Percentiles rank a stretch among this genome's conserved stretches.
Conservation (phyloP, 2,888 invertebrate species). For the Ormyrus thymus region DNA sequence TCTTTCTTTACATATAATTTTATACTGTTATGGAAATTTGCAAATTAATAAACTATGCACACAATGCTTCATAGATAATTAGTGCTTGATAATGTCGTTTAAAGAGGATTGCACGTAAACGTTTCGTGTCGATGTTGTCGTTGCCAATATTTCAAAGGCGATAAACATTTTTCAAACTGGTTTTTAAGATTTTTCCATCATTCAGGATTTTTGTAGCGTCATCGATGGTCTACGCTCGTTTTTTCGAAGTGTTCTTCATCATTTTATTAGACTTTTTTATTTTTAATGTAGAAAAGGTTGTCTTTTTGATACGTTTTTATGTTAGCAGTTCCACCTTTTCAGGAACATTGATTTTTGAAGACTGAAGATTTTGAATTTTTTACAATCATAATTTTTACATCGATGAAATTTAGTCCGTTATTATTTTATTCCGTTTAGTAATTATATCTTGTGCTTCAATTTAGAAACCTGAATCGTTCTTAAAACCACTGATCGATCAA, state of each 20-base stretch:
- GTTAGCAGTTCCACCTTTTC: slow-evolving; percentile 35
- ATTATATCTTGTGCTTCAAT: slow-evolving; percentile 39
- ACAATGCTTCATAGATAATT: slow-evolving; percentile 23
- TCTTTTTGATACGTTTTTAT: slow-evolving; percentile 29
- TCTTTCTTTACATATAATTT: slow-evolving; percentile 4
- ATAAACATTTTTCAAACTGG: background rate
- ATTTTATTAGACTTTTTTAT: slow-evolving; percentile 23
- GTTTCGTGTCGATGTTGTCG: slow-evolving; percentile 39
- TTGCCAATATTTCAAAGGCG: slow-evolving; percentile 4
- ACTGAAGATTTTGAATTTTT: slow-evolving; percentile 34
- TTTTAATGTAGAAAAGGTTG: background rate
- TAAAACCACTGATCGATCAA: slow-evolving; percentile 95
- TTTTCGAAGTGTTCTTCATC: slow-evolving; percentile 10
- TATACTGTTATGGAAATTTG: background rate
- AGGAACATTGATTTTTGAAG: slow-evolving; percentile 38
- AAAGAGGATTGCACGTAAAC: background rate
- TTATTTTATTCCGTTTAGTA: background rate
- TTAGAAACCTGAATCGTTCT: slow-evolving; percentile 95
- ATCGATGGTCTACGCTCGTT: slow-evolving; percentile 11
- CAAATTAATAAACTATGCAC: background rate
- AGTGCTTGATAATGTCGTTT: slow-evolving; percentile 8
- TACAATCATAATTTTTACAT: slow-evolving; percentile 28
- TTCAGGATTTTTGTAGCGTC: background rate
- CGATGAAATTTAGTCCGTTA: background rate
- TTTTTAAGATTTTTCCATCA: slow-evolving; percentile 15